phyloP scores from a whole-genome alignment of 2,888 invertebrate species.

The Romanomermis culicivorax region DNA sequence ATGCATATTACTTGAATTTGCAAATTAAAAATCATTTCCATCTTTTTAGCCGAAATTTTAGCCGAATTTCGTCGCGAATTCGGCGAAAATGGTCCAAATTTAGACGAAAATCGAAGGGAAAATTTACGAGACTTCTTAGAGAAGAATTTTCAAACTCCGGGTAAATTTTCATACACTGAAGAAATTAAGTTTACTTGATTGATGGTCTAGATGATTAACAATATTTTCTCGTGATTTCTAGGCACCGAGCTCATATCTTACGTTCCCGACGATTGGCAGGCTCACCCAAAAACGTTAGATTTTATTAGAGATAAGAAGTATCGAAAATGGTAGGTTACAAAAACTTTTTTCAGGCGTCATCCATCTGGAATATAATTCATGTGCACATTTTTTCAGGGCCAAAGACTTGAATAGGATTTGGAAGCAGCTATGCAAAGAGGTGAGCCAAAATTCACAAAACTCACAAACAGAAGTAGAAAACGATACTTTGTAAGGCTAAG shows the following conservation, averaged over 20 bases:
- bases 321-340: constrained; percentile 3
- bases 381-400: constrained; percentile 1
- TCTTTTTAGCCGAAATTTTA: neutral
- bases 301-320: neutral
- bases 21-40: no score
- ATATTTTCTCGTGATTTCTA: neutral
- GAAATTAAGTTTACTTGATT: neutral
- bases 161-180: neutral
- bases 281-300: neutral
- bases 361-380: neutral
- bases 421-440: constrained; percentile 3
- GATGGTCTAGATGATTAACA: neutral
- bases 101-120: neutral
- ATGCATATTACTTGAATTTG: no score
- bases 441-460: neutral
- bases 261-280: neutral
- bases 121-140: neutral
- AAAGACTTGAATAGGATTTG: constrained; percentile 1
- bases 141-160: neutral
- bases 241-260: constrained; percentile 17
- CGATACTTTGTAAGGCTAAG: no score
- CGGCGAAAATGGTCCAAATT: neutral
- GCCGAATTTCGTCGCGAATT: neutral
- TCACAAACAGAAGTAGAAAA: no score
- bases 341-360: neutral